These are phyloP conservation scores for Mystacides longicornis DNA, from an alignment of 2,888 invertebrate genomes.

Conservation along the genomic window DNA sequence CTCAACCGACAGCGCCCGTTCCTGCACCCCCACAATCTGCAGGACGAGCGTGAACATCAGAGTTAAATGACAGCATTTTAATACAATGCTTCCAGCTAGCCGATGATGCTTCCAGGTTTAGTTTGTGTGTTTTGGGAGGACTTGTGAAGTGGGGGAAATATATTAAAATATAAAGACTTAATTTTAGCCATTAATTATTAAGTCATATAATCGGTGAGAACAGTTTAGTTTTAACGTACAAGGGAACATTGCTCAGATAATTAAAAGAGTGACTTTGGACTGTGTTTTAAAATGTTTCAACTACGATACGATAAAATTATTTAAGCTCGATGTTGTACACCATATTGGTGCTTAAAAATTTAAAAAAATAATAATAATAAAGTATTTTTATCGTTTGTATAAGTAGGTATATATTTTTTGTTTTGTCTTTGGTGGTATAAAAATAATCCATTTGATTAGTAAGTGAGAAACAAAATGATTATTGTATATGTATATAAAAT, in stretches of 20 bases:
- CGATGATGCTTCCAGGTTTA: too few species aligned
- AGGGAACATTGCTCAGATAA: neutral
- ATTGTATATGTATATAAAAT: conserved; percentile 11
- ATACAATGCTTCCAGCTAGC: too few species aligned
- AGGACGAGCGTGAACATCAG: conserved; percentile 21
- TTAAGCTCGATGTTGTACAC: conserved; percentile 30
- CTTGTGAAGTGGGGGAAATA: too few species aligned
- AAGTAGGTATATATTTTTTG: neutral
- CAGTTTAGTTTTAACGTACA: too few species aligned
- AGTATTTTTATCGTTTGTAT: conserved; percentile 16
- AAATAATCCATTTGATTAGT: conserved; percentile 9
- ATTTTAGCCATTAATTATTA: too few species aligned
- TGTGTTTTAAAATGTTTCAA: neutral
- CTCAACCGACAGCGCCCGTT: conserved; percentile 24
- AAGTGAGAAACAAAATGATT: conserved; percentile 11
- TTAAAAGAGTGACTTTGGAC: neutral
- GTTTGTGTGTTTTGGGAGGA: too few species aligned
- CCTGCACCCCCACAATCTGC: conserved; percentile 23
- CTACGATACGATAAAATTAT: conserved; percentile 6
- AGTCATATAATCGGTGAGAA: too few species aligned
- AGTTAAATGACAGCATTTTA: too few species aligned
- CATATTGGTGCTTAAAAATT: conserved; percentile 35
- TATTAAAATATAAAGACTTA: too few species aligned
- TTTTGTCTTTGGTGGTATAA: neutral
- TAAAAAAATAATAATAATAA: conserved; percentile 11